Base-by-base conservation (phyloP, 2,113 vertebrate genomes). In the Poicephalus meyeri region DNA sequence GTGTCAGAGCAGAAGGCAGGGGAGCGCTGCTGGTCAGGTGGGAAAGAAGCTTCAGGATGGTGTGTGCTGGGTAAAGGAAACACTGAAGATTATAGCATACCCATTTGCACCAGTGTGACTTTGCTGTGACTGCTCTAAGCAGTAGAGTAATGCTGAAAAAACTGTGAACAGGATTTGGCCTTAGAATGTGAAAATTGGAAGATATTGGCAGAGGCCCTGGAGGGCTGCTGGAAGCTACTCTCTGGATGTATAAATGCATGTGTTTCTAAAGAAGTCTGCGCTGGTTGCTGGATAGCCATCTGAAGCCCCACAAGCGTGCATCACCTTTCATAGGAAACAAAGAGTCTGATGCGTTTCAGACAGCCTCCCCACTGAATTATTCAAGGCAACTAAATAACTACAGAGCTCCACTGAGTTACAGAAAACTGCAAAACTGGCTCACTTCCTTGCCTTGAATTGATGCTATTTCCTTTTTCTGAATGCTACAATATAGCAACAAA, bases 371-470 rank as follows among this genome's bases (percentile, higher is more conserved):
- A 1, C 44, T 94, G 88, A 94, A 96, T 96, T 94, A 97, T 96
- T 94, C 74, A 97, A 92, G 42, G 86, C 77, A 76, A 92, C 73
- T 69, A 81, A 94, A 79, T 84, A 96, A 81, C 88, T 81, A 53
- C 58, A 72, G 88, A 76, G 52, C 64, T 72, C 49, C 50, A 42
- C 26, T 3, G 46, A 82, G 74, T 52, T 92, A 60, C 20, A 31
- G 72, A 61, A 95, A 91, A 55, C 56, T 68, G 47, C 55, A 92
- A 69, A 93, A 44, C 26, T 28, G 53, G n/a, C 82, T 88, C 35
- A 5, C 25, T 80, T 44, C 49, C 35, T 56, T 70, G 26, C 61
- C 58, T 91, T 35, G 53, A 89, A 68, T 72, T 26, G n/a, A 47
- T 26, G 26, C 25, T 37, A 26, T 65, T 53, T 82, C 77, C 41